Evolutionary conservation across 2,797 vertebrate genomes (phyloP), one percentile per base, ranked within the genome.

Genomic region (Megaceryle alcyon): DNA sequence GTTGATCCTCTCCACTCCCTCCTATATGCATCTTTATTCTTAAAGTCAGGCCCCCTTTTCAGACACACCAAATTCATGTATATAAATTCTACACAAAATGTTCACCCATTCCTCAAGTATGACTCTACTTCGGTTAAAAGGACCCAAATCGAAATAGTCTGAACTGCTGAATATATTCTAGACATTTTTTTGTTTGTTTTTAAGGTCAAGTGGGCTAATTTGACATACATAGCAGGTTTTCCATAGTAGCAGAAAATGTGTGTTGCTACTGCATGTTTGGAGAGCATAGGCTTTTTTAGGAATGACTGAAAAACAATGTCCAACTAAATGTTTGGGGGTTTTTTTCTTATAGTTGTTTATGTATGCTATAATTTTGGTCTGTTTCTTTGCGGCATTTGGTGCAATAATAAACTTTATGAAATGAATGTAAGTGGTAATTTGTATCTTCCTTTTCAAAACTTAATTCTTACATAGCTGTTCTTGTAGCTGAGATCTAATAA

Each of bases 371-470:
- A 94, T 96, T 97, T 98, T 96, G 94, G 96, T 97, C 91, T 81
- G 84, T 97, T 97, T 97, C 92, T 97, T 97, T 97, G 97, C 95
- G 84, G 96, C 97, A 98, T 98, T 98, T 98, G 97, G 98, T 98
- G 98, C 98, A 98, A 98, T 98, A 98, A 98, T 98, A 98, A 98
- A 98, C 82, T 94, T 97, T 96, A 97, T 96, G 91, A 97, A 97
- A 96, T 97, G 72, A 94, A 87, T 2, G 2, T 71, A 70, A 87
- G 15, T 82, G 79, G 92, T 92, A 71, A 70, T 94, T 86, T 19
- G 26, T 90, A 82, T 94, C 66, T 90, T 94, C 76, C 31, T 96
- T 93, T 72, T 60, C 8, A 75, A 69, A 73, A 14, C 31, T 29
- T 49, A 19, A 20, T 82, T 66, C 28, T 80, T 15, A 60, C 90